A percentile compares a stretch with the other conserved stretches of the same genome.
Evolutionary conservation across 2,113 vertebrate species (phyloP).

Genomic region (Alaudala cheleensis): DNA sequence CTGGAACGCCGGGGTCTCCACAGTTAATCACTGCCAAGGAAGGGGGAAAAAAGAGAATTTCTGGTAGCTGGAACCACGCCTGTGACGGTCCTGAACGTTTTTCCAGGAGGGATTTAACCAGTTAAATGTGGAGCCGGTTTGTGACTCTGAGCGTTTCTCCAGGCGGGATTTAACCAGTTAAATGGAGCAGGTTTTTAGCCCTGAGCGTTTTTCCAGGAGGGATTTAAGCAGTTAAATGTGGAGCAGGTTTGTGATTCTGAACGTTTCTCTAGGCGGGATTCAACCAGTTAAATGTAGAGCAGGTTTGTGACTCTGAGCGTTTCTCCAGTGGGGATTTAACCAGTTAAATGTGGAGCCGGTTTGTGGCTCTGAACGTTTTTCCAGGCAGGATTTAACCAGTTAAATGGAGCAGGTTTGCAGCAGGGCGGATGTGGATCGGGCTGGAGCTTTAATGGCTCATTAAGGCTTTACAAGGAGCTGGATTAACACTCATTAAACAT

Average conservation of each 20-base stretch:
- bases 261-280: background rate
- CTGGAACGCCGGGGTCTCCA: slow-evolving; percentile 91
- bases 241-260: no score
- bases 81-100: fast-evolving
- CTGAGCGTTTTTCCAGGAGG: no score
- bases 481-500: background rate
- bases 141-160: no score
- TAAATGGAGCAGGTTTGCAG: background rate
- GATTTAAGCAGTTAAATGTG: background rate
- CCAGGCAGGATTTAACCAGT: background rate
- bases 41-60: background rate
- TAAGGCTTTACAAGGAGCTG: background rate
- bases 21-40: slow-evolving; percentile 89
- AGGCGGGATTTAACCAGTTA: no score
- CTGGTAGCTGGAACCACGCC: background rate
- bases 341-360: background rate
- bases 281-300: no score
- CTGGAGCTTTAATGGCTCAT: background rate
- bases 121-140: no score
- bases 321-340: background rate
- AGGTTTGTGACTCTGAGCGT: no score
- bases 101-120: no score
- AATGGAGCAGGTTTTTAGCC: no score
- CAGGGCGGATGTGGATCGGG: fast-evolving
- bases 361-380: background rate